These are phyloP conservation scores for Mastigias papua DNA, from an alignment of 30 jellyfish, hydroid and myxozoan species.

Conservation along the genomic window DNA sequence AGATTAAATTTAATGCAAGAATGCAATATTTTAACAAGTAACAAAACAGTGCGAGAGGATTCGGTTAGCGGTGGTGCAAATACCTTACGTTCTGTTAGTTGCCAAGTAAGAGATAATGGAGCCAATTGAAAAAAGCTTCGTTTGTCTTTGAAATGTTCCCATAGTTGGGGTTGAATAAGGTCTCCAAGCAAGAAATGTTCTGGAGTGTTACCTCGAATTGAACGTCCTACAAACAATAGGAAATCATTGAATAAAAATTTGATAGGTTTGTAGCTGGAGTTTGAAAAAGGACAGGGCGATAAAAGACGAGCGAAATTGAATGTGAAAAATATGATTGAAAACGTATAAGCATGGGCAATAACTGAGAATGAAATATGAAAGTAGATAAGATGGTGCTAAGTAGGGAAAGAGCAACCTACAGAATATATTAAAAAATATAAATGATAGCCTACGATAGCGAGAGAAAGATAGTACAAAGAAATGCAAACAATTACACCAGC, in stretches of 20 bases:
- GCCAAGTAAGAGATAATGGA: conserved; percentile 31
- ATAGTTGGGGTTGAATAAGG: conserved; percentile 69
- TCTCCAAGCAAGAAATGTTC: conserved; percentile 77
- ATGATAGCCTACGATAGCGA: not conserved
- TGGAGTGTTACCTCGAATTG: conserved; percentile 69
- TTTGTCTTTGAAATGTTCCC: conserved; percentile 75
- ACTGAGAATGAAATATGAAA: not conserved
- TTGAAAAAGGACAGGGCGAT: not conserved
- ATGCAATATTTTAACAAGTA: too few species aligned
- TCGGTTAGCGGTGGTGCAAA: too few species aligned
- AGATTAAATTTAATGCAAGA: too few species aligned
- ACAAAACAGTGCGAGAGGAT: too few species aligned
- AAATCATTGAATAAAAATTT: not conserved
- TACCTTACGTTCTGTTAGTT: not conserved
- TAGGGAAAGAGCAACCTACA: not conserved
- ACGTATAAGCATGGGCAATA: not conserved
- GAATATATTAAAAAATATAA: not conserved
- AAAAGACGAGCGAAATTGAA: not conserved
- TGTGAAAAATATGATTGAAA: not conserved
- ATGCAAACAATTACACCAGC: not conserved
- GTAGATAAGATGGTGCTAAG: not conserved
- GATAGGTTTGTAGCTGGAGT: too few species aligned
- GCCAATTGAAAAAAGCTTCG: conserved; percentile 74
- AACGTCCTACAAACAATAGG: conserved; percentile 39
- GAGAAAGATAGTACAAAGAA: not conserved